Percentiles rank a stretch among this genome's conserved stretches.
Evolutionary conservation across 2,113 vertebrate species (phyloP).

Genomic region (Trinectes maculatus): DNA sequence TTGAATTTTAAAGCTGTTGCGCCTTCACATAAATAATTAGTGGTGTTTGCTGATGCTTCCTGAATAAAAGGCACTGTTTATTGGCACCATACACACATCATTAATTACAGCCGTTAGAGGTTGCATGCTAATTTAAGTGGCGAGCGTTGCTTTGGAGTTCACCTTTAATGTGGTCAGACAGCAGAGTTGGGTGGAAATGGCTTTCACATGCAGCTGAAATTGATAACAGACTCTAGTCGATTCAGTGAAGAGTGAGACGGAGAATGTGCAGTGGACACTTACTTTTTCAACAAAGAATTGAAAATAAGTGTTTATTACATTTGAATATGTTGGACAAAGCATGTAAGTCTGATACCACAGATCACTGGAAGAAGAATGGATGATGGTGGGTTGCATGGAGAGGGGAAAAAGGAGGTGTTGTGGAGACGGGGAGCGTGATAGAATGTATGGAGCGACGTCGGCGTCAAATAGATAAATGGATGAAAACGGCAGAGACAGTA

Average conservation of each 20-base stretch:
- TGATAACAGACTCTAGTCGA: slow-evolving; percentile 35
- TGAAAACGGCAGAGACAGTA: slow-evolving; percentile 7
- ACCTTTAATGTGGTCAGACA: slow-evolving; percentile 49
- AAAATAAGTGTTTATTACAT: slow-evolving; percentile 1
- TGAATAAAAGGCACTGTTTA: slow-evolving; percentile 51
- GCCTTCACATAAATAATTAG: slow-evolving; percentile 45
- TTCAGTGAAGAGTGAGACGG: slow-evolving; percentile 17
- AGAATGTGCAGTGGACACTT: slow-evolving; percentile 11
- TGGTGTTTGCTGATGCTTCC: slow-evolving; percentile 47
- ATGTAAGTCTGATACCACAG: slow-evolving; percentile 1
- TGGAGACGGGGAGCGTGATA: slow-evolving; percentile 24
- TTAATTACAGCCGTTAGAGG: slow-evolving; percentile 49
- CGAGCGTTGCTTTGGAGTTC: slow-evolving; percentile 36
- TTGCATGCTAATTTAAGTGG: slow-evolving; percentile 51
- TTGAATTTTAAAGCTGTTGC: slow-evolving; percentile 27
- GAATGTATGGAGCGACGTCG: slow-evolving; percentile 6
- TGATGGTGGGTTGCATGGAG: background rate
- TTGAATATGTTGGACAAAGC: slow-evolving; percentile 27
- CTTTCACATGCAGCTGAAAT: slow-evolving; percentile 46
- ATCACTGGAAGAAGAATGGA: slow-evolving; percentile 32
- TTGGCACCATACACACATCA: slow-evolving; percentile 30
- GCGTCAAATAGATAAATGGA: slow-evolving; percentile 30
- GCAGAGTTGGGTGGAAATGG: slow-evolving; percentile 36
- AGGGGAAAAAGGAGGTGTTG: slow-evolving; percentile 5
- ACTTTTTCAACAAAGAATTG: background rate